These are phyloP conservation scores for Antheraea mylitta DNA, from an alignment of 1,140 invertebrate species.

Conservation along the genomic window DNA sequence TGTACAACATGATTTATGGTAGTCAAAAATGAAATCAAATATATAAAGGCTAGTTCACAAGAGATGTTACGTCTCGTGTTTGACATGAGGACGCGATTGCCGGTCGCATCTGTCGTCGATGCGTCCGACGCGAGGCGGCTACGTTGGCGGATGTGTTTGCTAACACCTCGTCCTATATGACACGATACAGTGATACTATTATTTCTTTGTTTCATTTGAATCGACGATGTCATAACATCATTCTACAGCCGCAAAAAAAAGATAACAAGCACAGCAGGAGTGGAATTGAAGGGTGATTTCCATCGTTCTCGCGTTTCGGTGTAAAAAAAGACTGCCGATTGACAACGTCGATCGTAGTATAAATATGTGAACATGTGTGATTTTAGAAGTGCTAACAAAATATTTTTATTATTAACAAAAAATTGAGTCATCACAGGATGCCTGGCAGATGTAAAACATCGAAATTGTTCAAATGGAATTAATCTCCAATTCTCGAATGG, in stretches of 20 bases:
- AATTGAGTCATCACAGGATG: no score
- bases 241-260: not conserved
- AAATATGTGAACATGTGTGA: conserved; percentile 7
- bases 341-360: conserved; percentile 19
- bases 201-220: conserved; percentile 2
- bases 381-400: conserved; percentile 4
- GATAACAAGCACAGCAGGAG: not conserved
- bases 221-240: not conserved
- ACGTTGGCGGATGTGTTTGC: conserved; percentile 33
- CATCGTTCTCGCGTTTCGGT: conserved; percentile 30
- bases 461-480: no score
- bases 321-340: conserved; percentile 41
- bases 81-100: conserved; percentile 12
- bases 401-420: not conserved
- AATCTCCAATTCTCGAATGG: no score
- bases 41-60: no score
- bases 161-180: no score
- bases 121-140: conserved; percentile 27
- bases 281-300: not conserved
- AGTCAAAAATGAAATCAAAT: no score
- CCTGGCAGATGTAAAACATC: no score
- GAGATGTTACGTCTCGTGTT: no score
- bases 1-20: no score
- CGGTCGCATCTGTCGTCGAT: conserved; percentile 44
- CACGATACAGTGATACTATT: not conserved